A percentile compares a stretch with the other conserved stretches of the same genome.
These are phyloP conservation scores for Lepidurus arcticus DNA, from an alignment of 1,140 invertebrate genomes.

Conservation along the genomic window DNA sequence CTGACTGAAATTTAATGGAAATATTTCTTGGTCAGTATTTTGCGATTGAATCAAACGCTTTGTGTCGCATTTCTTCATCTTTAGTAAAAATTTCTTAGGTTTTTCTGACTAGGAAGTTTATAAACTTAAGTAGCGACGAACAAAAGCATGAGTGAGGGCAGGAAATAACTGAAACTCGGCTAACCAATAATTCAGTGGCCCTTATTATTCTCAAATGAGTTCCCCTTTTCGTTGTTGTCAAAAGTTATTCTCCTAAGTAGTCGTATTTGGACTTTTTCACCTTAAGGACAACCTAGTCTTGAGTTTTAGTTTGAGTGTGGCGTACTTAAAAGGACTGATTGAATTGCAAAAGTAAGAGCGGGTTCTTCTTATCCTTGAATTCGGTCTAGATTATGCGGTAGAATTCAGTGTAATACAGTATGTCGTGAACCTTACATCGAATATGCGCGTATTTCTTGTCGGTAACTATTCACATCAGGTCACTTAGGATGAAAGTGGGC, in stretches of 20 bases:
- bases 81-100: not conserved
- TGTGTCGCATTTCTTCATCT: not conserved
- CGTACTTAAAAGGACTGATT: not conserved
- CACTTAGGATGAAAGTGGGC: not conserved
- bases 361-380: not conserved
- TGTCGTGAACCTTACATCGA: not conserved
- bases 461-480: not conserved
- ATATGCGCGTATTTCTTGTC: not conserved
- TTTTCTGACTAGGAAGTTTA: too few relatives aligned
- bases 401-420: not conserved
- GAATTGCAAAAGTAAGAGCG: not conserved
- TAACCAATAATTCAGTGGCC: too few relatives aligned
- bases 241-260: not conserved
- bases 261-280: not conserved
- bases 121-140: too few relatives aligned
- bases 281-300: not conserved
- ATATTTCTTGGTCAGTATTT: not conserved
- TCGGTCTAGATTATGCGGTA: not conserved
- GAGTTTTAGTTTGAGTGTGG: not conserved
- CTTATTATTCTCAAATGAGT: not conserved
- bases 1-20: not conserved
- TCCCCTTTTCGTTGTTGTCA: not conserved
- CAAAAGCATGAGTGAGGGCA: too few relatives aligned
- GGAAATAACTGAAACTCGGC: too few relatives aligned
- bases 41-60: not conserved